Base-by-base conservation (phyloP, 1,140 invertebrate genomes). In the Phthorimaea operculella region DNA sequence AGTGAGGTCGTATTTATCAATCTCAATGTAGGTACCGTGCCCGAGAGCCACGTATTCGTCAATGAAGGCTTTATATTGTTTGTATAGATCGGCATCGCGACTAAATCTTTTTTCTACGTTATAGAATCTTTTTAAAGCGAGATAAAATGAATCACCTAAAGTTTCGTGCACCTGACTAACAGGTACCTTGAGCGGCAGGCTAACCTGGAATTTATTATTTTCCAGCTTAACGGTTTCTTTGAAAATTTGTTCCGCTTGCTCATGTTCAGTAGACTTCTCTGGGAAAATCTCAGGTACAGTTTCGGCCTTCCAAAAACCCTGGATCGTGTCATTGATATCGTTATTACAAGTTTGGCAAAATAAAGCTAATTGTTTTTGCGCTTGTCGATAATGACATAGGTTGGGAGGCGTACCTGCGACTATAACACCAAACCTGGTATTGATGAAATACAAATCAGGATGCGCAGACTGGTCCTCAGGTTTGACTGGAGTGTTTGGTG, bases 11-110 rank as follows among this genome's bases (percentile, higher is more conserved):
- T 56, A 59, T 14, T 55, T 33, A 39, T 33, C 34, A 49, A 63
- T 39, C 47, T 62, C 39, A 10, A 73, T 44, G 4, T 55, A 36
- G 51, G 58, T 52, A 39, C 56, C 59, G 52, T 73, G 68, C 12
- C 58, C 58, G 16, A 64, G 39, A 8, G 28, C 6, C 48, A 63
- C 14, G 49, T 65, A 72, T 47, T 63, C 59, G 44, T 63, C 15
- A 55, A 69, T 72, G 42, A 69, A 69, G 8, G 42, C 51, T 33
- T n/a, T 54, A 39, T 60, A 63, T 51, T 48, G 28, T 36, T 54
- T 42, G 16, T 54, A 52, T 16, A 55, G 33, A 11, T 53, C 21
- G 11, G n/a, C 0, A 48, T 64, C 57, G 14, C 47, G 47, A 14
- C 47, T 14, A 12, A 55, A 49, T 18, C 15, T 47, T 33, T 33